phyloP scores from a whole-genome alignment of 1,140 invertebrate species.

The Atta texana region DNA sequence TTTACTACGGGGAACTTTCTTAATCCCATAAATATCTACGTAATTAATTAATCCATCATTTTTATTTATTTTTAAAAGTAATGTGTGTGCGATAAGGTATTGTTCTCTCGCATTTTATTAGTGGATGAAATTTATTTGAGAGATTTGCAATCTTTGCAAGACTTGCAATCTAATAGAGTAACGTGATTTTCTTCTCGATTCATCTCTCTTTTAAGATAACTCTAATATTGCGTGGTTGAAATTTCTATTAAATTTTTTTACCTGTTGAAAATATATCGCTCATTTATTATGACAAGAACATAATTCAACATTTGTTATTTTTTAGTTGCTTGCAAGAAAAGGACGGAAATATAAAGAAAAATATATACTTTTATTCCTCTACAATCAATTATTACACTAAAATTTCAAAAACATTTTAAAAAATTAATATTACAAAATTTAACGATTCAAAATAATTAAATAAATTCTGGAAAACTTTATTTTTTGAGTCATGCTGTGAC shows the following conservation, averaged over 20 bases:
- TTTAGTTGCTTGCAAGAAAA: no score
- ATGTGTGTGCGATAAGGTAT: constrained; percentile 3
- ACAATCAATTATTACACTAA: no score
- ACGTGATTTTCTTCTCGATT: neutral
- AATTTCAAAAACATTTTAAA: no score
- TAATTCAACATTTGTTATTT: no score
- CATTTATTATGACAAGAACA: no score
- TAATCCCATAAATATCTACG: neutral
- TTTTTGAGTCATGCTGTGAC: no score
- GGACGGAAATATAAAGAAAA: no score
- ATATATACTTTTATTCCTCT: no score
- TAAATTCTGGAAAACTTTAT: no score
- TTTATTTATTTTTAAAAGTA: constrained; percentile 1
- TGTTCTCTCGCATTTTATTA: neutral
- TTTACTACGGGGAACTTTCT: neutral
- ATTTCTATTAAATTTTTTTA: neutral
- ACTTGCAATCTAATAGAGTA: neutral
- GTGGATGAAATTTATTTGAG: constrained; percentile 5
- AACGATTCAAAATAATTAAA: no score
- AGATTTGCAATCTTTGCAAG: neutral
- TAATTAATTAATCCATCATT: constrained; percentile 15
- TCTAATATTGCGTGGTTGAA: no score
- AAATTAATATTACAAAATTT: no score
- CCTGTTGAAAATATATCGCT: neutral
- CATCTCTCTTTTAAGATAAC: neutral